Evolutionary conservation across 2,113 vertebrate genomes (phyloP).

Genomic region (cat (Felis catus)): F.catus_Fca126_mat1.0 CM031420.1:25509001-25509500

Average conservation of each 20-base stretch:
- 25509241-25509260: neutral
- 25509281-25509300: neutral
- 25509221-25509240: neutral
- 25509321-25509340: neutral
- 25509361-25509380: neutral
- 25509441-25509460: neutral
- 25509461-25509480: neutral
- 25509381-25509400: neutral
- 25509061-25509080: neutral
- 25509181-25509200: neutral
- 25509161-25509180: neutral
- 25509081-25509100: neutral
- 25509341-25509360: neutral
- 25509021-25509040: neutral
- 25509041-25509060: neutral
- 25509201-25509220: neutral
- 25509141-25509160: neutral
- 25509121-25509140: neutral
- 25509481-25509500: neutral
- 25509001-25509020: neutral
- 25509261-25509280: neutral
- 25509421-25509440: neutral
- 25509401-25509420: neutral
- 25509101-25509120: constrained; percentile 17
- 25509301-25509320: neutral